Conservation (phyloP, 2,888 invertebrate species). For the Folsomia manolachei region DNA sequence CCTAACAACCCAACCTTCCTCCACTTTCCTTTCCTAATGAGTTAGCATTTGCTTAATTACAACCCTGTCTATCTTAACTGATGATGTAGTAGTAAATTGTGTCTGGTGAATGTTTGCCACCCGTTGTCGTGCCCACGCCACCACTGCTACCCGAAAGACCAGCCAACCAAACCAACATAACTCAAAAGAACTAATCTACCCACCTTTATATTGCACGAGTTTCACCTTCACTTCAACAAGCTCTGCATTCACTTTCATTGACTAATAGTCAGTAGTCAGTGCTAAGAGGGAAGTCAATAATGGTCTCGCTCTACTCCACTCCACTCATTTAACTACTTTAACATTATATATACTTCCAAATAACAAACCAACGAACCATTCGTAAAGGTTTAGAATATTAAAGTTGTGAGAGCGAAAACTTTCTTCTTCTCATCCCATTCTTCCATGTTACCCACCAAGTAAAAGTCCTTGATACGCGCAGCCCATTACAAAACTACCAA, state of each 20-base stretch:
- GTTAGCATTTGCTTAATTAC: slow-evolving; percentile 37
- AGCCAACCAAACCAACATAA: too few relatives aligned
- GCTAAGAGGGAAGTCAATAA: slow-evolving; percentile 11
- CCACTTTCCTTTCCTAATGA: slow-evolving; percentile 25
- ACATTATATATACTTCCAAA: not conserved
- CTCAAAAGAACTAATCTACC: too few relatives aligned
- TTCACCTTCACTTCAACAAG: not conserved
- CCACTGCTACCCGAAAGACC: too few relatives aligned
- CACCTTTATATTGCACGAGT: not conserved
- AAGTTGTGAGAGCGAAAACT: not conserved
- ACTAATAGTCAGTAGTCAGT: not conserved
- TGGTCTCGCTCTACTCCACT: not conserved
- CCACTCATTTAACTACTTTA: not conserved
- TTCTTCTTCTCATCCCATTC: slow-evolving; percentile 2
- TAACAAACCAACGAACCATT: too few relatives aligned
- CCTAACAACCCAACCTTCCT: not conserved
- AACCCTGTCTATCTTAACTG: slow-evolving; percentile 18
- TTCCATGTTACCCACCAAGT: not conserved
- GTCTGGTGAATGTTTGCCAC: slow-evolving; percentile 42
- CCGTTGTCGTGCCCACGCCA: slow-evolving; percentile 45
- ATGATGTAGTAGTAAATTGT: slow-evolving; percentile 24
- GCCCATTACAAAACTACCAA: too few relatives aligned
- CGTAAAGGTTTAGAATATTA: not conserved
- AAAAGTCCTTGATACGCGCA: slow-evolving; percentile 9
- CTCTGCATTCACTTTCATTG: not conserved